These are phyloP conservation scores for Dione juno DNA, from an alignment of 2,888 invertebrate species.

Conservation along the genomic window DNA sequence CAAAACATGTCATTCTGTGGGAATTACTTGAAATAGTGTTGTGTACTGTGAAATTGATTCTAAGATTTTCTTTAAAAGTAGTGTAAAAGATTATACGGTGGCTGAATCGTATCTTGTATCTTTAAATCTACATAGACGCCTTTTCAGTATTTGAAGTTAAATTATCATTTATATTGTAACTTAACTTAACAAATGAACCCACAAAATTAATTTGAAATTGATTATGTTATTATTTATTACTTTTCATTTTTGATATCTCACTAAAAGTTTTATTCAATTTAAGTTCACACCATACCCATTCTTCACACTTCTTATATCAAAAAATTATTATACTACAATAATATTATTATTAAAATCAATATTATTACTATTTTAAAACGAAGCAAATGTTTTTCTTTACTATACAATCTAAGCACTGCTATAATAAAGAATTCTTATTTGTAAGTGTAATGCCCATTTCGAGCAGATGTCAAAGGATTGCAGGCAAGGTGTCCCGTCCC, in stretches of 20 bases:
- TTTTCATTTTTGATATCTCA: not conserved
- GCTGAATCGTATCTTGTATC: conserved; percentile 47
- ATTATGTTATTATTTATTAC: too few relatives aligned
- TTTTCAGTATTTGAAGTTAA: not conserved
- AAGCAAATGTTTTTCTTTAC: conserved; percentile 21
- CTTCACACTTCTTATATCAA: too few relatives aligned
- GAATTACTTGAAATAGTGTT: conserved; percentile 60
- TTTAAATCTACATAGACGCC: conserved; percentile 30
- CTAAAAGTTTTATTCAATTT: not conserved
- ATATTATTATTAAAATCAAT: too few relatives aligned
- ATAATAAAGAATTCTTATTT: conserved; percentile 33
- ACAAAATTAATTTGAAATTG: too few relatives aligned
- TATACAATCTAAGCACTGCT: conserved; percentile 37
- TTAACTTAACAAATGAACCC: too few relatives aligned
- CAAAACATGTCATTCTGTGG: conserved; percentile 75
- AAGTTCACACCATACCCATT: too few relatives aligned
- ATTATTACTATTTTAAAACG: too few relatives aligned
- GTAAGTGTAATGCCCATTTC: conserved; percentile 36
- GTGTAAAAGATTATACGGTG: conserved; percentile 50
- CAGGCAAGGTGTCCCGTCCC: conserved; percentile 70
- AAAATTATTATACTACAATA: too few relatives aligned
- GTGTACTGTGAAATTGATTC: conserved; percentile 75
- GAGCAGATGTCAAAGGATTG: conserved; percentile 75
- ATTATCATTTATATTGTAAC: too few relatives aligned
- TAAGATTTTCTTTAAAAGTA: conserved; percentile 45